Evolutionary conservation across 1,140 invertebrate species (phyloP).

Genomic region (Rhagoletis pomonella): DNA sequence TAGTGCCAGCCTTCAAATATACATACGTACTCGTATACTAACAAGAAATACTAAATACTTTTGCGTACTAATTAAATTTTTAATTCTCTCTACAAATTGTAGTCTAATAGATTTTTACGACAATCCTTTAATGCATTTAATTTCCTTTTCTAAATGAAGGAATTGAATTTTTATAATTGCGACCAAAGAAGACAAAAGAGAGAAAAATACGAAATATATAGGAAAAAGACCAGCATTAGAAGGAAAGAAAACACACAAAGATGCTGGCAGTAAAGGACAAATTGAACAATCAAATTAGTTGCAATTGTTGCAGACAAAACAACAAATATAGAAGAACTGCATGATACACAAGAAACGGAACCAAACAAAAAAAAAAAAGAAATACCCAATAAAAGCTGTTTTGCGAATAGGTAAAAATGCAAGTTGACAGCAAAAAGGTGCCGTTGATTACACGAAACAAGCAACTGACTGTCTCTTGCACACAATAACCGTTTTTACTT

Average conservation of each 20-base stretch:
- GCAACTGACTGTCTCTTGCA: slow-evolving; percentile 29
- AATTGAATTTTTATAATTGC: slow-evolving; percentile 39
- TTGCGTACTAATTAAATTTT: slow-evolving; percentile 27
- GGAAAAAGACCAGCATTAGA: too few relatives aligned
- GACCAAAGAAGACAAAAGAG: not conserved
- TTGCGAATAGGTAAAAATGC: slow-evolving; percentile 15
- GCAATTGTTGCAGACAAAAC: slow-evolving; percentile 49
- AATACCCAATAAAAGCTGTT: too few relatives aligned
- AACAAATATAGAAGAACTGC: slow-evolving; percentile 15
- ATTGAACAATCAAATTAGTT: slow-evolving; percentile 55
- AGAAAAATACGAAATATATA: slow-evolving; percentile 18
- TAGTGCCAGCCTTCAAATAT: too few relatives aligned
- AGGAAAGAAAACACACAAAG: not conserved
- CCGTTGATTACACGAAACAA: slow-evolving; percentile 49
- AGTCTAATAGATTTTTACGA: slow-evolving; percentile 50
- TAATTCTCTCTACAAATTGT: slow-evolving; percentile 35
- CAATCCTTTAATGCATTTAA: slow-evolving; percentile 52
- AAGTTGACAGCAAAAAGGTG: slow-evolving; percentile 49
- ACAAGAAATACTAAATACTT: not conserved
- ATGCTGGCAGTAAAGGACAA: not conserved
- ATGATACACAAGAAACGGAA: not conserved
- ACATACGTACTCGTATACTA: too few relatives aligned
- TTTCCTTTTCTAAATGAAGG: not conserved
- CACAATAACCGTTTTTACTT: slow-evolving; percentile 47
- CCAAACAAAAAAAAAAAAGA: too few relatives aligned